These are phyloP conservation scores for Antedon mediterranea DNA, from an alignment of 53 echinoderm and acorn worm genomes.

Conservation along the genomic window DNA sequence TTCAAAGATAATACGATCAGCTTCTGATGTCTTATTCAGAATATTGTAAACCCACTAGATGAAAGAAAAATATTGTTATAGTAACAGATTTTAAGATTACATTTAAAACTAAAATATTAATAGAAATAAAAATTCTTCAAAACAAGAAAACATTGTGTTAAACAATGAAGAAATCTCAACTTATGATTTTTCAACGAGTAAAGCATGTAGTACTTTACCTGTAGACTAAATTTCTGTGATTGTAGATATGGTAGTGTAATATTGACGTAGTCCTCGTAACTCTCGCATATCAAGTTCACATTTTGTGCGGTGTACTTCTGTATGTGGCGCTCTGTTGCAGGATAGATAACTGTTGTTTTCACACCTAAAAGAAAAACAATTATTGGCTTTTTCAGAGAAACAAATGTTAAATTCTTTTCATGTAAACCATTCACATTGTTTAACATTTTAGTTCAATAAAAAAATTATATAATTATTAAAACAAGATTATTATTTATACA, in stretches of 20 bases:
- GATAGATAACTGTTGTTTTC: constrained; percentile 82
- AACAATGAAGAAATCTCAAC: too few relatives aligned
- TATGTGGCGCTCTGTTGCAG: constrained; percentile 85
- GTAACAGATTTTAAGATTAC: too few relatives aligned
- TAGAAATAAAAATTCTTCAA: too few relatives aligned
- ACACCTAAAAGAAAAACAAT: constrained; percentile 36
- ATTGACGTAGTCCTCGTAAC: constrained; percentile 50
- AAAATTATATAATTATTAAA: too few relatives aligned
- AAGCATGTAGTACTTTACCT: constrained; percentile 28
- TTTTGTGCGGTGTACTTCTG: constrained; percentile 67
- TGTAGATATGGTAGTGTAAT: constrained; percentile 73
- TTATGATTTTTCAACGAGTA: too few relatives aligned
- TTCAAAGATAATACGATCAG: constrained; percentile 68
- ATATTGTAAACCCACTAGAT: constrained; percentile 94
- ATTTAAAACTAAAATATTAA: too few relatives aligned
- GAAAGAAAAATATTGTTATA: background rate
- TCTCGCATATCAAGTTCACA: constrained; percentile 47
- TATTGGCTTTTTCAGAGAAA: too few relatives aligned
- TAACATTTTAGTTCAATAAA: too few relatives aligned
- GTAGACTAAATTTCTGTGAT: constrained; percentile 61
- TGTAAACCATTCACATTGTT: too few relatives aligned
- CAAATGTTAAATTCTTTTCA: too few relatives aligned
- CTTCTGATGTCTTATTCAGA: constrained; percentile 75
- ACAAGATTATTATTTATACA: too few relatives aligned
- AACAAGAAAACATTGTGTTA: too few relatives aligned